Evolutionary conservation across 2,888 invertebrate species (phyloP).

Genomic region (Scrobipalpa costella): DNA sequence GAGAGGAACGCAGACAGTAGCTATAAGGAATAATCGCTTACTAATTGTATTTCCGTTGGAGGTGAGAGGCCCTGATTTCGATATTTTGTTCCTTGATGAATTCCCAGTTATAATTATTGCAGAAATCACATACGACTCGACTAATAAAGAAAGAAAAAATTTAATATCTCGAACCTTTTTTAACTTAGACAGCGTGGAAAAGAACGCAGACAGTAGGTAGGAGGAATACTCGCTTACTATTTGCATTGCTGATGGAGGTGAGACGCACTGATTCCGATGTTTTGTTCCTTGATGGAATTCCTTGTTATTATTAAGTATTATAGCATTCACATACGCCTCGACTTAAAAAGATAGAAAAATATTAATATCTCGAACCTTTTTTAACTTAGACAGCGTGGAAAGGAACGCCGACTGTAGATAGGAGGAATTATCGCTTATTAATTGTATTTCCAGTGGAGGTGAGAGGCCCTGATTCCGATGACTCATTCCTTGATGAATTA

Average conservation of each 20-base stretch:
- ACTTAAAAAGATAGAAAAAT: too few species aligned
- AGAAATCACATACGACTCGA: too few species aligned
- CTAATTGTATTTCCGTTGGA: slow-evolving; percentile 62
- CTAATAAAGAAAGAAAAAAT: too few species aligned
- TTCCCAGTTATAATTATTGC: too few species aligned
- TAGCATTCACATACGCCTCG: too few species aligned
- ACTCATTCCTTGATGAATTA: slow-evolving; percentile 24
- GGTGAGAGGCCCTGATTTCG: slow-evolving; percentile 35
- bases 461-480: slow-evolving; percentile 25
- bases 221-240: slow-evolving; percentile 64
- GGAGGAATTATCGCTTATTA: slow-evolving; percentile 63
- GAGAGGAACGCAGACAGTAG: slow-evolving; percentile 52
- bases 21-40: slow-evolving; percentile 60
- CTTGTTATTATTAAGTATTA: too few species aligned
- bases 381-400: slow-evolving; percentile 39
- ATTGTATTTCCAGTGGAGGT: slow-evolving; percentile 59
- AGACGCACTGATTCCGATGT: slow-evolving; percentile 14
- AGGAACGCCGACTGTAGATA: slow-evolving; percentile 54
- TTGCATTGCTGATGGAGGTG: slow-evolving; percentile 58
- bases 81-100: slow-evolving; percentile 15
- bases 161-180: background rate
- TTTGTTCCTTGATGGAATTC: slow-evolving; percentile 25
- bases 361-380: too few species aligned
- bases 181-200: slow-evolving; percentile 40
- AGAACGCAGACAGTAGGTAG: slow-evolving; percentile 54